These are phyloP conservation scores for Sylvilagus bachmani DNA, from an alignment of 2,113 vertebrate genomes.

Conservation along the genomic window DNA sequence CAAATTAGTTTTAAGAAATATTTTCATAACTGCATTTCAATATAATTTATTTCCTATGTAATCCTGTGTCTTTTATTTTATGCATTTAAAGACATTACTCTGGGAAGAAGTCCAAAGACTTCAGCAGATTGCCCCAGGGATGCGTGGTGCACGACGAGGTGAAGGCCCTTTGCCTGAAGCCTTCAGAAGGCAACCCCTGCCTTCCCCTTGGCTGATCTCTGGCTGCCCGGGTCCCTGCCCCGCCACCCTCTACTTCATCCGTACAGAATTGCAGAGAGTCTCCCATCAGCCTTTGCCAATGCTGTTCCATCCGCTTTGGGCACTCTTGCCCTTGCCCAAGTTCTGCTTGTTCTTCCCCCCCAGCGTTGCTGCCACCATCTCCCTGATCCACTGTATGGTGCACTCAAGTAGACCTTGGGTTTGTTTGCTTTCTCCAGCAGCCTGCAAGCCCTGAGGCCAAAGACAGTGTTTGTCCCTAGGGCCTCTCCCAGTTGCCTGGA, in stretches of 20 bases:
- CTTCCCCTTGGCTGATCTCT: not conserved
- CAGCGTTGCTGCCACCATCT: not conserved
- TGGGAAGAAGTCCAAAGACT: conserved; percentile 66
- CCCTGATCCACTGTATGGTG: not conserved
- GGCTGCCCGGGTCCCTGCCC: fast-evolving
- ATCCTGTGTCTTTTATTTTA: conserved; percentile 66
- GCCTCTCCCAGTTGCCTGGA: not conserved
- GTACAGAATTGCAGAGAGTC: not conserved
- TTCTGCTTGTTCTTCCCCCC: not conserved
- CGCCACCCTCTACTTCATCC: not conserved
- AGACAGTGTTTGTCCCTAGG: fast-evolving
- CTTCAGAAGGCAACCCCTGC: not conserved
- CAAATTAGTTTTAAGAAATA: conserved; percentile 81
- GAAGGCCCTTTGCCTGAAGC: not conserved
- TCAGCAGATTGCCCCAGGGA: not conserved
- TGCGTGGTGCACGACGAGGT: fast-evolving
- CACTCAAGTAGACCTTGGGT: not conserved
- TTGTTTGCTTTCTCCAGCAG: not conserved
- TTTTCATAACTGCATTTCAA: conserved; percentile 75
- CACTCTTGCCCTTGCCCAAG: not conserved
- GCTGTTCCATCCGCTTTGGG: not conserved
- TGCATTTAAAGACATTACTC: conserved; percentile 58
- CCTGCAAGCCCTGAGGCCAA: not conserved
- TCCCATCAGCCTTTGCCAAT: not conserved
- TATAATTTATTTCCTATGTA: conserved; percentile 74